Conservation (phyloP, 2,888 invertebrate genomes). For the Eupithecia insigniata region DNA sequence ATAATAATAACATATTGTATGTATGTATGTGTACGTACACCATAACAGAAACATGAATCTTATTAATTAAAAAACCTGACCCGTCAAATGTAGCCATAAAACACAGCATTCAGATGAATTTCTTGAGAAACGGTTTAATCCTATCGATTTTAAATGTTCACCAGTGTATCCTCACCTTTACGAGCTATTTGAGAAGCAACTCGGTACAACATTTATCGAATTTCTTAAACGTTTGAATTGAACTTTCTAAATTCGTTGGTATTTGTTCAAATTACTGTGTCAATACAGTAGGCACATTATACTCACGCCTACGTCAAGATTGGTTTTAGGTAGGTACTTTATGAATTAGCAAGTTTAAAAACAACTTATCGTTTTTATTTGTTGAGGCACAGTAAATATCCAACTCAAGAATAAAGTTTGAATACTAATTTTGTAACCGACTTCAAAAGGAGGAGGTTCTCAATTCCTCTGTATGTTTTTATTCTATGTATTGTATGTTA, state of each 20-base stretch:
- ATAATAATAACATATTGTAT: background rate
- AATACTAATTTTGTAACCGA: no score
- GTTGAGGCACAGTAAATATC: background rate
- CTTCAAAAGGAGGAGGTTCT: no score
- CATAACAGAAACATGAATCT: background rate
- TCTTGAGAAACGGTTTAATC: no score
- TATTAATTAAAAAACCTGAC: background rate
- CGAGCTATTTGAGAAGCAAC: background rate
- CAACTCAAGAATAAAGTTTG: background rate
- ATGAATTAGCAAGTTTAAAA: background rate
- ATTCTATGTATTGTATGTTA: no score
- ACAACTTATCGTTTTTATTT: background rate
- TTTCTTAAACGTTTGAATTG: background rate
- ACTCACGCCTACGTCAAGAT: slow-evolving; percentile 3
- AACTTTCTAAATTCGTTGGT: background rate
- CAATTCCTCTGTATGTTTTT: no score
- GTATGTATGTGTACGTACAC: no score
- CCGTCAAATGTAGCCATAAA: background rate
- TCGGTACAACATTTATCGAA: slow-evolving; percentile 3
- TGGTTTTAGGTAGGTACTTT: background rate
- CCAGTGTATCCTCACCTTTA: background rate
- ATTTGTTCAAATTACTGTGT: slow-evolving; percentile 2
- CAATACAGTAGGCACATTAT: background rate
- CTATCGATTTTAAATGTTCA: background rate
- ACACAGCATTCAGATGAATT: background rate